Evolutionary conservation across 2,113 vertebrate species (phyloP).

Genomic region (Odobenus rosmarus): DNA sequence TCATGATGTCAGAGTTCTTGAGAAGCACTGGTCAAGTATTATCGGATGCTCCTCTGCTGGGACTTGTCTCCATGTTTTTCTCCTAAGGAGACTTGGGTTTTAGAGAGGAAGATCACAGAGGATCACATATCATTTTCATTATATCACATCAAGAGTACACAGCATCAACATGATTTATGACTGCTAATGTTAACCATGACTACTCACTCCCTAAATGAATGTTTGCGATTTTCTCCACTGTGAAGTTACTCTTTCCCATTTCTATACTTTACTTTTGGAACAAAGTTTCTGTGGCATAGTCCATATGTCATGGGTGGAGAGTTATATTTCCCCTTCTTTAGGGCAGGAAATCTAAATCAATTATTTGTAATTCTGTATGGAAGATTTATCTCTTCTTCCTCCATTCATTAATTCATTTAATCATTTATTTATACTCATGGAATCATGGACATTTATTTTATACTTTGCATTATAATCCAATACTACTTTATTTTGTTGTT

Average conservation of each 20-base stretch:
- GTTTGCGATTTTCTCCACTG: not conserved
- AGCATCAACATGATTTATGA: not conserved
- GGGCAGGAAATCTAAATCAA: not conserved
- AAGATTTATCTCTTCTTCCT: not conserved
- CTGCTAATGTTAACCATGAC: not conserved
- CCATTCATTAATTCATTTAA: not conserved
- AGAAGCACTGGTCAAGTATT: not conserved
- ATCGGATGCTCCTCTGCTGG: not conserved
- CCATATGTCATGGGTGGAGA: not conserved
- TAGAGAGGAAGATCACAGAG: not conserved
- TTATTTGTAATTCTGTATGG: not conserved
- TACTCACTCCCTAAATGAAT: not conserved
- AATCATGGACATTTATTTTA: not conserved
- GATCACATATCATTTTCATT: not conserved
- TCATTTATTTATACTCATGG: not conserved
- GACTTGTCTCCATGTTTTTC: not conserved
- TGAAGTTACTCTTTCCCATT: not conserved
- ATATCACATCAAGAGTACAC: not conserved
- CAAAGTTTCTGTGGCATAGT: not conserved
- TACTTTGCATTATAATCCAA: not conserved
- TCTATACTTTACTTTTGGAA: not conserved
- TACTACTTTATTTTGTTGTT: not conserved
- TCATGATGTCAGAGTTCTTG: not conserved
- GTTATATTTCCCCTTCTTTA: not conserved
- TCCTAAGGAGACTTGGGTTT: not conserved